A percentile compares a stretch with the other conserved stretches of the same genome.
Conservation (phyloP, 2,113 vertebrate genomes). For the Tragelaphus scriptus region DNA sequence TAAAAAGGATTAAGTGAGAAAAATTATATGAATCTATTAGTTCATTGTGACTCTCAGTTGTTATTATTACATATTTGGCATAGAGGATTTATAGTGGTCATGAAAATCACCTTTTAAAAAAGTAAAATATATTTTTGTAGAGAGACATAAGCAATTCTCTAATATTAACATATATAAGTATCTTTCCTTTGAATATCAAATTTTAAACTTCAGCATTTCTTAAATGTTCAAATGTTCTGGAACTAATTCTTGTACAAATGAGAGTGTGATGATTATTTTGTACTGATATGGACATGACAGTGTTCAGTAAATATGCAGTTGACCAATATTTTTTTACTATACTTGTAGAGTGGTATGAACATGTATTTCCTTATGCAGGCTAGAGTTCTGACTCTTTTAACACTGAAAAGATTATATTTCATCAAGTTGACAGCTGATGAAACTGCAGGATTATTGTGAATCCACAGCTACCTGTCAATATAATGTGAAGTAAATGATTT, state of each 20-base stretch:
- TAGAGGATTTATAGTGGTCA: not conserved
- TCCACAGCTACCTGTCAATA: not conserved
- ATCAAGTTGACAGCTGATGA: not conserved
- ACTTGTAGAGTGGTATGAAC: not conserved
- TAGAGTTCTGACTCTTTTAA: not conserved
- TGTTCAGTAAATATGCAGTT: not conserved
- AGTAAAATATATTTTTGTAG: not conserved
- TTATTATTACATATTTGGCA: not conserved
- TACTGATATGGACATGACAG: not conserved
- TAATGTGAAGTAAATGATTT: slow-evolving; percentile 12
- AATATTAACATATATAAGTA: not conserved
- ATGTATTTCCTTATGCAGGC: not conserved
- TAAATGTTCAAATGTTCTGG: not conserved
- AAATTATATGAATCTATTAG: not conserved
- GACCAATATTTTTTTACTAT: not conserved
- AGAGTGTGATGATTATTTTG: not conserved
- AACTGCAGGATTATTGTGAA: not conserved
- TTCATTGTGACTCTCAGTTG: not conserved
- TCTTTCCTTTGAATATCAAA: not conserved
- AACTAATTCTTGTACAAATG: not conserved
- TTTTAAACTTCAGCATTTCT: not conserved
- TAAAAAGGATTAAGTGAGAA: not conserved
- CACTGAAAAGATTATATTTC: slow-evolving; percentile 11
- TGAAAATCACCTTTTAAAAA: not conserved
- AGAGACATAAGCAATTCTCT: not conserved